Conservation (phyloP, 1,140 invertebrate genomes). For the Cotesia chilonis region DNA sequence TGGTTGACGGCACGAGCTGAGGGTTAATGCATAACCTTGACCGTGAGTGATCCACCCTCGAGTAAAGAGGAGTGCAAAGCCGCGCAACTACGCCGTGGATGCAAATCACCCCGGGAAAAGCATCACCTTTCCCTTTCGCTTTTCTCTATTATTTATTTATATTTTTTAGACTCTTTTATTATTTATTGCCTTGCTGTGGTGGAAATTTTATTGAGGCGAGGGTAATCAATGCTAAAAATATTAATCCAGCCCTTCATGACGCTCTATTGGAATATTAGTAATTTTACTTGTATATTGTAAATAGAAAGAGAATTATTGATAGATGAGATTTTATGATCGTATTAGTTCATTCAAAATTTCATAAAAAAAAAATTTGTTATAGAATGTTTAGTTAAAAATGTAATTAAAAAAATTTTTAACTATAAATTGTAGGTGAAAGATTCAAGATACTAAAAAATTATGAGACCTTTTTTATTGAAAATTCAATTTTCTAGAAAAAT, state of each 20-base stretch:
- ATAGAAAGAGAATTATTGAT: too few species aligned
- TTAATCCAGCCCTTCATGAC: not conserved
- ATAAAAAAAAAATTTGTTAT: too few species aligned
- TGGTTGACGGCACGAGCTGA: too few species aligned
- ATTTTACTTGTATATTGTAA: too few species aligned
- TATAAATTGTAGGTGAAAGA: too few species aligned
- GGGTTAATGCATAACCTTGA: constrained; percentile 44
- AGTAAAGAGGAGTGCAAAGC: constrained; percentile 19
- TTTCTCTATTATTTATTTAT: not conserved
- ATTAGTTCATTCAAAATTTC: too few species aligned
- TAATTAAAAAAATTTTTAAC: too few species aligned
- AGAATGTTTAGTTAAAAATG: too few species aligned
- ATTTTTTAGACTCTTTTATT: not conserved
- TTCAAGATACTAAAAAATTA: too few species aligned
- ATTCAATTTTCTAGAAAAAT: not conserved
- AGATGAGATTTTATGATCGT: too few species aligned
- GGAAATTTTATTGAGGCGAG: not conserved
- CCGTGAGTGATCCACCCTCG: constrained; percentile 47
- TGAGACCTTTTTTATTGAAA: not conserved
- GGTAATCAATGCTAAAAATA: constrained; percentile 1
- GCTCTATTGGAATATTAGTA: not conserved
- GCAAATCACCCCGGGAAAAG: not conserved
- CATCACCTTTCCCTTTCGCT: not conserved
- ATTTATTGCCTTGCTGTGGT: not conserved
- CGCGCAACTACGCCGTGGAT: constrained; percentile 32